A percentile compares a stretch with the other conserved stretches of the same genome.
Evolutionary conservation across 2,113 vertebrate genomes (phyloP).

Genomic region (Coptodon rendalli): DNA sequence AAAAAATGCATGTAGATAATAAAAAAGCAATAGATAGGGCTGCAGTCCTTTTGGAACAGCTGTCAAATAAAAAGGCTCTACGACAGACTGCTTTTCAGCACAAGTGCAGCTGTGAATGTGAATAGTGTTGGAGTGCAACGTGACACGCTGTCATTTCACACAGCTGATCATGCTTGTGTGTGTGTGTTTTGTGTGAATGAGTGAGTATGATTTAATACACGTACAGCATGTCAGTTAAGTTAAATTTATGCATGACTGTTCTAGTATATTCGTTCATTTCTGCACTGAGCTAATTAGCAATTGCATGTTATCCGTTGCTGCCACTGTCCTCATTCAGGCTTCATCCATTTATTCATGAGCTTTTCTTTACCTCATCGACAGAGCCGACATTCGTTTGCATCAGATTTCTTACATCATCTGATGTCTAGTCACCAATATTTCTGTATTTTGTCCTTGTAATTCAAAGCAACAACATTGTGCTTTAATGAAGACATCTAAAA

Average conservation of each 20-base stretch:
- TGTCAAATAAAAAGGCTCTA: slow-evolving; percentile 63
- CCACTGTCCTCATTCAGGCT: neutral
- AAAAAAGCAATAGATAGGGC: slow-evolving; percentile 51
- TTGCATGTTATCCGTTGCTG: neutral
- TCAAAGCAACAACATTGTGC: neutral
- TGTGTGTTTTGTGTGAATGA: neutral
- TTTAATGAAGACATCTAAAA: neutral
- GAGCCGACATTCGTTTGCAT: neutral
- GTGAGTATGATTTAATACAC: neutral
- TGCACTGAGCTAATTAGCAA: neutral
- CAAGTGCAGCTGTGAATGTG: slow-evolving; percentile 61
- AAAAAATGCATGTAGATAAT: slow-evolving; percentile 47
- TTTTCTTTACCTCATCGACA: neutral
- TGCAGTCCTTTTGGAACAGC: slow-evolving; percentile 46
- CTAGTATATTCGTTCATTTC: neutral
- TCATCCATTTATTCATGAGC: slow-evolving; percentile 19
- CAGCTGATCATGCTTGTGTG: slow-evolving; percentile 18
- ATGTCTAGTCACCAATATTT: neutral
- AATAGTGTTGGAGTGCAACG: slow-evolving; percentile 30
- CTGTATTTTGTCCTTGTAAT: neutral
- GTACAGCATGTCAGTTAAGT: neutral
- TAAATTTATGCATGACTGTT: neutral
- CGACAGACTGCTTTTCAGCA: slow-evolving; percentile 59
- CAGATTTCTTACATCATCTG: neutral
- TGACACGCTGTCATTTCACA: slow-evolving; percentile 21